A percentile compares a stretch with the other conserved stretches of the same genome.
These are phyloP conservation scores for Nothoprocta perdicaria DNA, from an alignment of 2,113 vertebrate genomes.

Conservation along the genomic window DNA sequence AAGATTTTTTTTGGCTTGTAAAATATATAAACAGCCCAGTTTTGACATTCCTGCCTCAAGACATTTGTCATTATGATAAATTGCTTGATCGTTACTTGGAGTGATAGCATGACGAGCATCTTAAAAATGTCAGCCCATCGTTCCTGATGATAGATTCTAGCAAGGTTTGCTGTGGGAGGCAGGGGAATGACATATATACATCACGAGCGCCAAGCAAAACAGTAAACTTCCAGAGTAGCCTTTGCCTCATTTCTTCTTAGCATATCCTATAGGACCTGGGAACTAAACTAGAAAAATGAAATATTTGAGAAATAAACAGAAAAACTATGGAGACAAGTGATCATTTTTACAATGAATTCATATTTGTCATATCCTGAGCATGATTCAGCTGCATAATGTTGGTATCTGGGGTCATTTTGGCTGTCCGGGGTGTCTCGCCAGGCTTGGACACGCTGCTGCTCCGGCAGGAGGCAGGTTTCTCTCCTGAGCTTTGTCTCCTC, in stretches of 20 bases:
- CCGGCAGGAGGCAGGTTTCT: not conserved
- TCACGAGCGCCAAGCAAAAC: not conserved
- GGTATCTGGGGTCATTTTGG: not conserved
- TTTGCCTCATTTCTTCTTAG: not conserved
- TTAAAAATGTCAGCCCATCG: constrained; percentile 47
- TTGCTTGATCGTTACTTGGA: constrained; percentile 20
- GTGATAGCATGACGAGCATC: not conserved
- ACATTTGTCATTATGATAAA: constrained; percentile 45
- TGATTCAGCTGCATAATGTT: not conserved
- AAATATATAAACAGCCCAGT: constrained; percentile 11
- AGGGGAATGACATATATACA: not conserved
- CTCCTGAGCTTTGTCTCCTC: not conserved
- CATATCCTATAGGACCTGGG: rapidly evolving
- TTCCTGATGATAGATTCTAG: constrained; percentile 31
- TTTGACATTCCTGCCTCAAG: constrained; percentile 43
- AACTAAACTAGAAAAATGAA: not conserved
- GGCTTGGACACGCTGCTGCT: not conserved
- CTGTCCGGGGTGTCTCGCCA: not conserved
- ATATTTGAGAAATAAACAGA: not conserved
- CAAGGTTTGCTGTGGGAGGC: not conserved
- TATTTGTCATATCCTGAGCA: not conserved
- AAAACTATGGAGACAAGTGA: not conserved
- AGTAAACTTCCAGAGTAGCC: not conserved
- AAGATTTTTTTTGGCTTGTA: not conserved
- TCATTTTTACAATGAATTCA: not conserved